These are phyloP conservation scores for Lepus timidus DNA, from an alignment of 2,113 vertebrate genomes.

Conservation along the genomic window DNA sequence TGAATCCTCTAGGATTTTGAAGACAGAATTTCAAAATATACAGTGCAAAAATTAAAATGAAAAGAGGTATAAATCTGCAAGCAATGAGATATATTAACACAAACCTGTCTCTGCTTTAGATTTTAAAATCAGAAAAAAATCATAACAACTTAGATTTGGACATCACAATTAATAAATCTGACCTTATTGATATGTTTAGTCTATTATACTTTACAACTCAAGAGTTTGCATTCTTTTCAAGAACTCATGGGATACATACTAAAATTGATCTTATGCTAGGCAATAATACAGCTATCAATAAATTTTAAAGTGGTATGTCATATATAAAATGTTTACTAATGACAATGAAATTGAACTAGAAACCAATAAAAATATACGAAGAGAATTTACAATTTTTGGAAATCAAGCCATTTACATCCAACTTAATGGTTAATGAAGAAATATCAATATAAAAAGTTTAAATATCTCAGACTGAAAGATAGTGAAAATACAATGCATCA, in stretches of 20 bases:
- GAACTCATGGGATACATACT: not conserved
- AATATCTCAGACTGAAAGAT: not conserved
- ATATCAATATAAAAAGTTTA: not conserved
- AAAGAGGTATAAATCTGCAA: not conserved
- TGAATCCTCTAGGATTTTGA: not conserved
- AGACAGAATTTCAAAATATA: not conserved
- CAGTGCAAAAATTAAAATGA: not conserved
- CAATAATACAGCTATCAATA: no score
- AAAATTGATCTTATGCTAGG: not conserved
- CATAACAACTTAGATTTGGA: not conserved
- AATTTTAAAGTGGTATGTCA: no score
- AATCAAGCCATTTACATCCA: not conserved
- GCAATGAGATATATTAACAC: not conserved
- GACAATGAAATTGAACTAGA: no score
- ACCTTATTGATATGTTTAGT: not conserved
- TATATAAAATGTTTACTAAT: no score
- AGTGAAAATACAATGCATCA: not conserved
- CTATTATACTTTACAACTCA: not conserved
- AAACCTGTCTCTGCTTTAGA: not conserved
- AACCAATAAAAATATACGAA: conserved; percentile 6
- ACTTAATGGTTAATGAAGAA: not conserved
- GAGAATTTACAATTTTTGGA: not conserved
- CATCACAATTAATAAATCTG: not conserved
- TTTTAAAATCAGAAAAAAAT: not conserved
- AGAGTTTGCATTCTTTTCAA: not conserved